phyloP scores from a whole-genome alignment of 2,888 invertebrate species.

The Mesodorylaimus sp. region DNA sequence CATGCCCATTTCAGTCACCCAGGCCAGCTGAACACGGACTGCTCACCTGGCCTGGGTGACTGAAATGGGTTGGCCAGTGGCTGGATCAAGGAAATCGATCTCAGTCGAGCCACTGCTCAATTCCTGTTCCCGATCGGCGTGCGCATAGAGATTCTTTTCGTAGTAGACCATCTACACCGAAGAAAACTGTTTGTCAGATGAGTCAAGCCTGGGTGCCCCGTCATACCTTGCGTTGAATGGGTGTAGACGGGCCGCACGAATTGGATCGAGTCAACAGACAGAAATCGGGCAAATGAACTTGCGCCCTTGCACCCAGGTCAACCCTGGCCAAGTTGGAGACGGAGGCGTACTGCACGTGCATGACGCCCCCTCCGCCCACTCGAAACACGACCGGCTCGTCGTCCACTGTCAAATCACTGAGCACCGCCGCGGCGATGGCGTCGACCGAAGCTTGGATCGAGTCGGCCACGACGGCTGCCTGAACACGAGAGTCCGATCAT shows the following conservation, averaged over 20 bases:
- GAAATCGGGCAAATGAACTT: background rate
- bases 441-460: background rate
- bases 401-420: background rate
- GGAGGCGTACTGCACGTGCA: background rate
- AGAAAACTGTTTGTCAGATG: background rate
- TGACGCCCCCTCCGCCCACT: background rate
- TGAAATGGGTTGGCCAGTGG: background rate
- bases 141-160: background rate
- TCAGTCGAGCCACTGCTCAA: background rate
- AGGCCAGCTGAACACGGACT: background rate
- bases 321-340: background rate
- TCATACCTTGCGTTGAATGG: background rate
- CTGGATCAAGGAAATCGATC: background rate
- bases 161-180: background rate
- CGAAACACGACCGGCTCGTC: background rate
- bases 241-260: background rate
- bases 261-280: background rate
- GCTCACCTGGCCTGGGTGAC: background rate
- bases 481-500: background rate
- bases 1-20: background rate
- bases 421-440: background rate
- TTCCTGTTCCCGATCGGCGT: background rate
- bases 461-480: background rate
- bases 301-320: background rate
- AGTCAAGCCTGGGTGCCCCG: background rate